Conservation (phyloP, 1,140 invertebrate genomes). For the Zaprionus inermis region DNA sequence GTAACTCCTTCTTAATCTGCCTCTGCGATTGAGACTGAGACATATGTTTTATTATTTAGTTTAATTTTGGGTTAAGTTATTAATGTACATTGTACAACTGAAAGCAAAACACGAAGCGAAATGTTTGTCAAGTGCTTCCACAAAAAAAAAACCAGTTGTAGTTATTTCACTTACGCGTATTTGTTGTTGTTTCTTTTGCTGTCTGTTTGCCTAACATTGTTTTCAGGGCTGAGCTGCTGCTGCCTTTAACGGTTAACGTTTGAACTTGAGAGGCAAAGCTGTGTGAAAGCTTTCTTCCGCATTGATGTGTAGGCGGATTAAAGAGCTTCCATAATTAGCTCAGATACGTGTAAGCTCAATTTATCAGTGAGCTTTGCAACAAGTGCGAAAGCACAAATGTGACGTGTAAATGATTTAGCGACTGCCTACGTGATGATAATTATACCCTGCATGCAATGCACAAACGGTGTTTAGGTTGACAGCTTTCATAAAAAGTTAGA, state of each 20-base stretch:
- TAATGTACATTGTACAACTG: constrained; percentile 46
- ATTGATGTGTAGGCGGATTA: background rate
- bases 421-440: background rate
- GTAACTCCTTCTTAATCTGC: constrained; percentile 2
- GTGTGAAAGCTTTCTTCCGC: constrained; percentile 33
- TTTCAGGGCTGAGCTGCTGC: constrained; percentile 68
- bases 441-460: background rate
- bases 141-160: constrained; percentile 75
- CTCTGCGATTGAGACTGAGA: constrained; percentile 2
- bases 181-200: constrained; percentile 27
- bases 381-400: background rate
- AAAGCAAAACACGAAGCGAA: constrained; percentile 48
- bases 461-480: background rate
- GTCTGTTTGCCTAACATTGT: constrained; percentile 67
- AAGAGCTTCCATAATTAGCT: background rate
- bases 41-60: constrained; percentile 57
- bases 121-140: constrained; percentile 47
- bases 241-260: constrained; percentile 3
- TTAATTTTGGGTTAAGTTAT: constrained; percentile 69
- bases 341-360: background rate
- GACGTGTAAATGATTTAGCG: background rate
- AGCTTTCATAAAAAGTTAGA: background rate
- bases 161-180: constrained; percentile 10
- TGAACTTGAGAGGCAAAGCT: constrained; percentile 32
- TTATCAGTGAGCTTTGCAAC: background rate